phyloP scores from a whole-genome alignment of 2,888 invertebrate species.

The Stegophylla sp. region DNA sequence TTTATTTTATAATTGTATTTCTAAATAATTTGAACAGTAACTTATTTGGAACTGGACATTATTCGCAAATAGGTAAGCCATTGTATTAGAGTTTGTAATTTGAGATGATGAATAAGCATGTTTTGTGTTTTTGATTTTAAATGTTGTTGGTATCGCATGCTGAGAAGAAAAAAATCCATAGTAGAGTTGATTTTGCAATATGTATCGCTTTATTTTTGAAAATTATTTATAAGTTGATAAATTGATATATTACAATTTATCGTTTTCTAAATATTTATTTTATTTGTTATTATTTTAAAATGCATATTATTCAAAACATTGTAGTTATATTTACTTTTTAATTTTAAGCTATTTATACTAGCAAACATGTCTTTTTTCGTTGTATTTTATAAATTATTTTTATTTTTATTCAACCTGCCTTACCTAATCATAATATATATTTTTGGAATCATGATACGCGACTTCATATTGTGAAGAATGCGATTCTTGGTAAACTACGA shows the following conservation, averaged over 20 bases:
- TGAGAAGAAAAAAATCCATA: not conserved
- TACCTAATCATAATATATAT: conserved; percentile 36
- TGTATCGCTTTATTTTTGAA: not conserved
- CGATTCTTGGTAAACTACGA: conserved; percentile 49
- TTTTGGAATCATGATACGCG: conserved; percentile 50
- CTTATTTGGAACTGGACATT: not conserved
- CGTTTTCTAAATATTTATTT: too few relatives aligned
- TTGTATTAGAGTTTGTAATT: not conserved
- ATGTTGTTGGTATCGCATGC: not conserved
- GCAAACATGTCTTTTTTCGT: too few relatives aligned
- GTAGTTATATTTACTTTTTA: too few relatives aligned
- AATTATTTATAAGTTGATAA: not conserved
- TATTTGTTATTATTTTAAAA: too few relatives aligned
- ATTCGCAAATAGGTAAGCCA: not conserved
- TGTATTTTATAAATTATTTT: too few relatives aligned
- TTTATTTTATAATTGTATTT: not conserved
- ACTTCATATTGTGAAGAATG: conserved; percentile 22
- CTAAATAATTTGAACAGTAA: not conserved
- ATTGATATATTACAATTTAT: too few relatives aligned
- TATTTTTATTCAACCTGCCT: not conserved
- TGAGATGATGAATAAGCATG: not conserved
- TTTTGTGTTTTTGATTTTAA: not conserved
- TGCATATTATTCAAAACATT: too few relatives aligned
- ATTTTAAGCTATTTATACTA: too few relatives aligned
- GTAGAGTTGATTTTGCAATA: not conserved